Percentiles rank a stretch among this genome's conserved stretches.
Conservation (phyloP, 2,113 vertebrate species). For the Chaenogobius annularis region DNA sequence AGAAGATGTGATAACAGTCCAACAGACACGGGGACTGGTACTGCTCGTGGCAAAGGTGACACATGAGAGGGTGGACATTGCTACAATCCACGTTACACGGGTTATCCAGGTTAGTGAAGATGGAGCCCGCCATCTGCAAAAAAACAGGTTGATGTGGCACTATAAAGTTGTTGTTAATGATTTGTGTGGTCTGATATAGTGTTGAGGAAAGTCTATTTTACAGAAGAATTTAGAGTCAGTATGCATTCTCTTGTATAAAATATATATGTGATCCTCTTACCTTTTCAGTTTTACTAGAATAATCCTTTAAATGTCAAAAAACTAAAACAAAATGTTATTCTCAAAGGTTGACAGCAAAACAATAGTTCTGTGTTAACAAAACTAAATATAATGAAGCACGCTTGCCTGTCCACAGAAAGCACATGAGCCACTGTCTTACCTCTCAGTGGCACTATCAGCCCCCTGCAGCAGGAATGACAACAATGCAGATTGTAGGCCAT, state of each 20-base stretch:
- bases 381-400: constrained; percentile 28
- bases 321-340: neutral
- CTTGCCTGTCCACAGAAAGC: constrained; percentile 29
- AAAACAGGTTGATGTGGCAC: neutral
- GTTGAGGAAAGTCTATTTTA: neutral
- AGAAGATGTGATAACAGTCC: constrained; percentile 93
- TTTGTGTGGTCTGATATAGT: neutral
- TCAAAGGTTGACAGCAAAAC: constrained; percentile 6
- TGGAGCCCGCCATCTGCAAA: constrained; percentile 84
- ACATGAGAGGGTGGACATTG: constrained; percentile 85
- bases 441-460: constrained; percentile 61
- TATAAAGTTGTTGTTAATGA: neutral
- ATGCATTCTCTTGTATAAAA: neutral
- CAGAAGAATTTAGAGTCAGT: neutral
- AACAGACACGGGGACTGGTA: constrained; percentile 88
- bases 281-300: constrained; percentile 31
- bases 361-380: neutral
- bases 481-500: constrained; percentile 61
- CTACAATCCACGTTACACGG: constrained; percentile 77
- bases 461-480: constrained; percentile 71
- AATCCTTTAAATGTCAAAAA: constrained; percentile 15
- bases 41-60: constrained; percentile 87
- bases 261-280: constrained; percentile 41
- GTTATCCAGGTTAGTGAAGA: constrained; percentile 79
- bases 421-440: constrained; percentile 58